Evolutionary conservation across 2,113 vertebrate species (phyloP), one percentile per base, ranked within the genome.

Genomic region (Mustela nigripes): DNA sequence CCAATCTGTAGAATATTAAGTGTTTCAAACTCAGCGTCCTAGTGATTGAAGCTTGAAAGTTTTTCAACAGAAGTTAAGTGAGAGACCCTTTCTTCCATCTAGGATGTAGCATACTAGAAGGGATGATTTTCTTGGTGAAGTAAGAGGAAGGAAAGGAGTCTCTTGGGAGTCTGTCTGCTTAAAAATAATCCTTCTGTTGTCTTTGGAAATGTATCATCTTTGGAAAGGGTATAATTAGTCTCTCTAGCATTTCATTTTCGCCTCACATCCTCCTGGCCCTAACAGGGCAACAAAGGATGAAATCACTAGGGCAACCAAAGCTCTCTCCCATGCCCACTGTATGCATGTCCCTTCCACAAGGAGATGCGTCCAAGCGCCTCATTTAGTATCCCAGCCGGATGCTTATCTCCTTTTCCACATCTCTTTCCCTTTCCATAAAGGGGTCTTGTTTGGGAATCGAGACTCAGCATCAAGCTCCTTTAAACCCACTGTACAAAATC

Each of bases 171-270:
- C 31, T 45, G 22, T 63, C 56, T 86, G 63, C 42, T 60, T 78
- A 69, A 84, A 93, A 87, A 93, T 39, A 90, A 95, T 42, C n/a
- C 18, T 89, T 39, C 65, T 12, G 11, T 65, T 91, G 80, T 82
- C 65, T 89, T 60, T 60, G 87, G 62, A 93, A 85, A 93, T 74
- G 5, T 62, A 74, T 67, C 48, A 73, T 62, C 73, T 89, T 67
- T 69, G 79, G 85, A 69, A 89, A 94, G 76, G 83, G 79, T 86
- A 78, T 62, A 56, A 67, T 36, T 89, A 24, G 21, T 62, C 60
- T 85, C 26, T 21, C 11, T 15, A 42, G 60, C 21, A 71, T 28
- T 90, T 89, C 31, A 62, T 82, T 91, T 95, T 60, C 24, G 28
- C 65, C 18, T 73, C 73, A 82, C 28, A 71, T 82, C 26, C 45